Base-by-base conservation (phyloP, 2,888 invertebrate species). In the Tiphia femorata region DNA sequence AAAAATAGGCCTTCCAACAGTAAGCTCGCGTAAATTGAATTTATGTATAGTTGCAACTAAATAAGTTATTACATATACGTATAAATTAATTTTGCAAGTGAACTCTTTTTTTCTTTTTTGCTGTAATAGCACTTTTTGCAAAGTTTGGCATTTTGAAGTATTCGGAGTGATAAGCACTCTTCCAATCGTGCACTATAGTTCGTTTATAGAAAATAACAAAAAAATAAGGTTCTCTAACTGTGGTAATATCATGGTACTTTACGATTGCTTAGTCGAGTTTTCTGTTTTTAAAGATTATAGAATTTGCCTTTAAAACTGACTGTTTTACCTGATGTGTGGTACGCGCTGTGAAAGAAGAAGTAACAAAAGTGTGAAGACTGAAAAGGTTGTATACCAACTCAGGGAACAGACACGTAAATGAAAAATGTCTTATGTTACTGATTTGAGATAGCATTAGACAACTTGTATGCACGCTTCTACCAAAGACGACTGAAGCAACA, bases 401-500 rank as follows among this genome's bases (percentile, higher is more conserved):
- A 81, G 79, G 78, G 80, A 81, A 75, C 76, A 78, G 80, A 73
- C 67, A 73, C 70, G 71, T 64, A 73, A 73, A 73, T 52, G 58
- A 58, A 49, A 63, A 64, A 64, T 46, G 62, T 74, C 66, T 71
- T 67, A 50, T 66, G 60, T 57, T 56, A 53, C 60, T 53, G 53
- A 57, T 55, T 42, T 33, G 62, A 58, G 57, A 71, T 63, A 59
- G 52, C 56, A 64, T 66, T 68, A 57, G 46, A 23, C 50, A 58
- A 61, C 61, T 49, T 58, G 48, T 56, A 67, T 64, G 67, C 58
- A 62, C 63, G 70, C 73, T 71, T 76, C 75, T 73, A 78, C 81
- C 80, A 81, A 81, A 81, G 80, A 80, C 71, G 73, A 78, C 76
- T 77, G 79, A 79, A 73, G 73, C 71, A 65, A 67, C 65, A 70